Percentiles rank a stretch among this genome's conserved stretches.
Conservation (phyloP, 2,797 vertebrate genomes). For the Microtus obscurus region DNA sequence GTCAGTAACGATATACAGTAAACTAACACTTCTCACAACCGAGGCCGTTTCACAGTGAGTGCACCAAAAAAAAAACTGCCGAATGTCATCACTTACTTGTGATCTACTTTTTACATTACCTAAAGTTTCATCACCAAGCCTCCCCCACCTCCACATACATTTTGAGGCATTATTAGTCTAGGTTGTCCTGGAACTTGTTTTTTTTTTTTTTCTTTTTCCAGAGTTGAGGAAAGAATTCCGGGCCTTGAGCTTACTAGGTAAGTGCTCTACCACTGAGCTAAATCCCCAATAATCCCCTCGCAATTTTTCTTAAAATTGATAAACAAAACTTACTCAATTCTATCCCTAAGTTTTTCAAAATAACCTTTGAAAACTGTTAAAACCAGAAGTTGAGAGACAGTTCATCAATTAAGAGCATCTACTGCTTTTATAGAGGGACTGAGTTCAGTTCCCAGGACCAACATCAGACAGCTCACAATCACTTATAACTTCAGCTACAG, state of each 20-base stretch:
- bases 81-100: background rate
- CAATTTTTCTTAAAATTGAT: background rate
- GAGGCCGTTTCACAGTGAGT: background rate
- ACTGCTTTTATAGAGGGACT: background rate
- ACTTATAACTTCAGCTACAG: background rate
- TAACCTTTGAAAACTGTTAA: conserved; percentile 19
- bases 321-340: conserved; percentile 25
- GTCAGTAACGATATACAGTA: background rate
- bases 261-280: background rate
- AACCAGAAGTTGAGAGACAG: background rate
- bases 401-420: background rate
- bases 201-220: background rate
- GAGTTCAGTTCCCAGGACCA: background rate
- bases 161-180: background rate
- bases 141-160: no score
- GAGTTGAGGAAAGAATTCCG: background rate
- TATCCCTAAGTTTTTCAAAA: conserved; percentile 57
- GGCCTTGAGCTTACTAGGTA: background rate
- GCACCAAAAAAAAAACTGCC: background rate
- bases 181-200: background rate
- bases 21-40: conserved; percentile 24
- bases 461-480: background rate
- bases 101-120: background rate
- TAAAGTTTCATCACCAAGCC: background rate
- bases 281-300: background rate